phyloP scores from a whole-genome alignment of 2,888 invertebrate species.

The Marasmarcha lunaedactyla region DNA sequence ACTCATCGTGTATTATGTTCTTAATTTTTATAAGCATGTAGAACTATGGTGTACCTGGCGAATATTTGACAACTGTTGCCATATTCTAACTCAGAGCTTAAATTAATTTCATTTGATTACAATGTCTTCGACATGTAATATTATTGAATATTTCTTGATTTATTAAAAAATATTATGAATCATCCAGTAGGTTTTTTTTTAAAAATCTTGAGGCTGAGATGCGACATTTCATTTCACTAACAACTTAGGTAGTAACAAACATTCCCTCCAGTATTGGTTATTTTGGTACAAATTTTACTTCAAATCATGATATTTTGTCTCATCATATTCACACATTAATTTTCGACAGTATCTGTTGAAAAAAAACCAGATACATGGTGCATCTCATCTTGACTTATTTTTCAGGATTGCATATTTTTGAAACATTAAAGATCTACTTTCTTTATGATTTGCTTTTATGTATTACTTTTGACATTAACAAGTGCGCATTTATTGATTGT shows the following conservation, averaged over 20 bases:
- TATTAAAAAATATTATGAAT: no score
- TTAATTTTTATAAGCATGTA: no score
- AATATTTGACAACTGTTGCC: no score
- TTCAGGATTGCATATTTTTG: no score
- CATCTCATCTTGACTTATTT: no score
- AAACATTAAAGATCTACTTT: background rate
- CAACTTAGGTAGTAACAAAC: slow-evolving; percentile 19
- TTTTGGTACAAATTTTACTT: slow-evolving; percentile 23
- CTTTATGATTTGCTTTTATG: slow-evolving; percentile 14
- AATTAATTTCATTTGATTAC: no score
- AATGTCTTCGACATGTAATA: no score
- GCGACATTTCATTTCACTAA: slow-evolving; percentile 26
- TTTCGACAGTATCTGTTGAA: background rate
- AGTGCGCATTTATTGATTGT: slow-evolving; percentile 61
- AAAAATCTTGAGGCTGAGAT: slow-evolving; percentile 57
- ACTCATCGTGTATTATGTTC: no score
- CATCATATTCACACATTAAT: background rate
- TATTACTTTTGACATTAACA: slow-evolving; percentile 17
- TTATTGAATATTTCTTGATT: no score
- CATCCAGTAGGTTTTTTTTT: slow-evolving; percentile 58
- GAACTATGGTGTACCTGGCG: no score
- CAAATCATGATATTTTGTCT: background rate
- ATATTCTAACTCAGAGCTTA: no score
- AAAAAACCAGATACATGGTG: no score
- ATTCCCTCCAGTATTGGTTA: slow-evolving; percentile 54